These are phyloP conservation scores for Rotaria magnacalcarata DNA, from an alignment of 2,888 invertebrate genomes.

Conservation along the genomic window DNA sequence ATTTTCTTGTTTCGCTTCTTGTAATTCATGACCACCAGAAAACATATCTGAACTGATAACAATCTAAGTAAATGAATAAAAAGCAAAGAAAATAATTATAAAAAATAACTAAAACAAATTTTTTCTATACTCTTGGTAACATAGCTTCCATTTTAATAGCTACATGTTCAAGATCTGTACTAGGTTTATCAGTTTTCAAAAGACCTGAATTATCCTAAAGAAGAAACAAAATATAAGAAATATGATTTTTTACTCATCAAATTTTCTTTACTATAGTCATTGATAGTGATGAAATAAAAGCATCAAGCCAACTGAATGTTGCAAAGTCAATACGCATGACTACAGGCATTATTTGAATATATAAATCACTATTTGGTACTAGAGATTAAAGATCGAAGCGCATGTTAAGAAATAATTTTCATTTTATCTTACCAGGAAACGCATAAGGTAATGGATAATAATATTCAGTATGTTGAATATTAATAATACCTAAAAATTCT, in stretches of 20 bases:
- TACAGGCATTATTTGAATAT: conserved; percentile 15
- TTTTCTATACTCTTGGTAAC: background rate
- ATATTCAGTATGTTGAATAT: conserved; percentile 29
- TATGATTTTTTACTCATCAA: background rate
- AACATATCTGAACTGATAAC: conserved; percentile 29
- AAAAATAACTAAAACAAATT: background rate
- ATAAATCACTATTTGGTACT: conserved; percentile 35
- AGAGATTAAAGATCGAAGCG: background rate
- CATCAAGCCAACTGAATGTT: conserved; percentile 15
- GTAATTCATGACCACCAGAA: background rate
- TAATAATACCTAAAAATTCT: conserved; percentile 28
- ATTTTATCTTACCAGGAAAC: conserved; percentile 9
- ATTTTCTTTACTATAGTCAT: background rate
- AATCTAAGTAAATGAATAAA: background rate
- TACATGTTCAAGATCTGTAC: conserved; percentile 10
- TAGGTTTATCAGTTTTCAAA: background rate
- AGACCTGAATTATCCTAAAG: background rate
- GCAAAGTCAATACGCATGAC: background rate
- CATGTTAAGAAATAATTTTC: background rate
- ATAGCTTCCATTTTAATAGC: background rate
- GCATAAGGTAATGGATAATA: conserved; percentile 30
- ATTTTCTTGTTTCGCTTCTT: background rate
- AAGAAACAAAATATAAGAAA: background rate
- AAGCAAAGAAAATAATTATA: background rate
- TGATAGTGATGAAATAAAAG: background rate